Conservation (phyloP, 2,113 vertebrate species). For the Tychaedon coryphoeus region DNA sequence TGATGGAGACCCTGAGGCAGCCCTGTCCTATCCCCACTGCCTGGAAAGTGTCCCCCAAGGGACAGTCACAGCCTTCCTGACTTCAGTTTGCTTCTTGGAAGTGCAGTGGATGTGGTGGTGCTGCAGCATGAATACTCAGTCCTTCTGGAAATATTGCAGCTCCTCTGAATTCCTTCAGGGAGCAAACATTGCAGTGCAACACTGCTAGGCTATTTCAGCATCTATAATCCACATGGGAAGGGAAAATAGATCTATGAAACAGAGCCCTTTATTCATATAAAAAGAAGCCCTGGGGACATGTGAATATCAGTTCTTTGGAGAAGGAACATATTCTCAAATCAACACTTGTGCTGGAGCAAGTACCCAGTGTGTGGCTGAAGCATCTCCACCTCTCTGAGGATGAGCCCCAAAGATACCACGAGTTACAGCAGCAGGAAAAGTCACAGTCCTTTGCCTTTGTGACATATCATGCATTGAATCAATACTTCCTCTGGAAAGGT, state of each 20-base stretch:
- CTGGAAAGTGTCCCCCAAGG: neutral
- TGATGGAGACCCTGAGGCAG: neutral
- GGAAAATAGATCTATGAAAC: neutral
- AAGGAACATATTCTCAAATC: neutral
- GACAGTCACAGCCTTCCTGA: neutral
- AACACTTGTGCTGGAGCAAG: neutral
- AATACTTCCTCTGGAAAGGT: constrained; percentile 9
- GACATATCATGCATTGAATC: neutral
- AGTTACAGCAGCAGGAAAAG: neutral
- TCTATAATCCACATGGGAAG: neutral
- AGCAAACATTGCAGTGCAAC: neutral
- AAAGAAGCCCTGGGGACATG: neutral
- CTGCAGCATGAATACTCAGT: neutral
- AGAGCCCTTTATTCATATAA: neutral
- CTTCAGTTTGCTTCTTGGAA: neutral
- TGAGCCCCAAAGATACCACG: neutral
- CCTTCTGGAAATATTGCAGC: neutral
- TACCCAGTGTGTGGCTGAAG: neutral
- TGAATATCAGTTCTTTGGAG: neutral
- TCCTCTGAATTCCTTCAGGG: neutral
- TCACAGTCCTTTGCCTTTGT: neutral
- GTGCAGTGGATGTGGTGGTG: neutral
- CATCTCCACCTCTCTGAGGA: neutral
- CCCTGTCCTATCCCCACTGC: neutral
- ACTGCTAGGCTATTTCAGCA: neutral